These are phyloP conservation scores for Mnemiopsis leidyi DNA, from an alignment of 37 sponge, comb jelly and placozoan species.

Conservation along the genomic window DNA sequence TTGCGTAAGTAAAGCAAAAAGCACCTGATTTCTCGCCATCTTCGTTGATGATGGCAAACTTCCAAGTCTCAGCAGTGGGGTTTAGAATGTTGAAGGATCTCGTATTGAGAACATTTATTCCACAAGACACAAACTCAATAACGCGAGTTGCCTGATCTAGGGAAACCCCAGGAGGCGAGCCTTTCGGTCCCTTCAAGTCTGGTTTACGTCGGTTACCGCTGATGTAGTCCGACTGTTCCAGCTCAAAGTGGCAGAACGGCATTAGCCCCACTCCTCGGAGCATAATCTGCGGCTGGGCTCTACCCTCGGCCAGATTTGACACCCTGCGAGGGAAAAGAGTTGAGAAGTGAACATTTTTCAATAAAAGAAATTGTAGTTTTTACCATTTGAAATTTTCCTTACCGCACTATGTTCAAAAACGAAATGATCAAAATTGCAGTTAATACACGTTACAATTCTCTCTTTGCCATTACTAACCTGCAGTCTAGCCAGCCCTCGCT, in stretches of 20 bases:
- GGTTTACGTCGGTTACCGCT: conserved; percentile 65
- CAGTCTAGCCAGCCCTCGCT: conserved; percentile 70
- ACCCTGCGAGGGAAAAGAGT: conserved; percentile 74
- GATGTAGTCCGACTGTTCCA: conserved; percentile 86
- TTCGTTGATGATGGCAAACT: conserved; percentile 79
- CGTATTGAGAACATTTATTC: conserved; percentile 71
- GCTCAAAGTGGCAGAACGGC: conserved; percentile 99
- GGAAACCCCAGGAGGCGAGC: conserved; percentile 61
- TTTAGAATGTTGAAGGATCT: conserved; percentile 88
- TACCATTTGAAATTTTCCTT: no score
- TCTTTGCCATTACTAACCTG: conserved; percentile 75
- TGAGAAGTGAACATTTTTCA: not conserved
- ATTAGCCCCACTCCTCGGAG: conserved; percentile 79
- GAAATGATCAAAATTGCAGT: no score
- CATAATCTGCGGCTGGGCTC: conserved; percentile 71
- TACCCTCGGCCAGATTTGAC: conserved; percentile 70
- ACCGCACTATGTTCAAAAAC: no score
- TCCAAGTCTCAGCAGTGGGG: conserved; percentile 81
- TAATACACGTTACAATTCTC: no score
- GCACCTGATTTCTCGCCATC: conserved; percentile 62
- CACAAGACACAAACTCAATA: conserved; percentile 84
- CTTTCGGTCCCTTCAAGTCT: conserved; percentile 64
- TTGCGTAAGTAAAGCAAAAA: not conserved
- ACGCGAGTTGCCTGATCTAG: conserved; percentile 76
- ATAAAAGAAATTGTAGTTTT: no score